Evolutionary conservation across 1,140 invertebrate species (phyloP), one percentile per base, ranked within the genome.

Genomic region (Sweltsa coloradensis): DNA sequence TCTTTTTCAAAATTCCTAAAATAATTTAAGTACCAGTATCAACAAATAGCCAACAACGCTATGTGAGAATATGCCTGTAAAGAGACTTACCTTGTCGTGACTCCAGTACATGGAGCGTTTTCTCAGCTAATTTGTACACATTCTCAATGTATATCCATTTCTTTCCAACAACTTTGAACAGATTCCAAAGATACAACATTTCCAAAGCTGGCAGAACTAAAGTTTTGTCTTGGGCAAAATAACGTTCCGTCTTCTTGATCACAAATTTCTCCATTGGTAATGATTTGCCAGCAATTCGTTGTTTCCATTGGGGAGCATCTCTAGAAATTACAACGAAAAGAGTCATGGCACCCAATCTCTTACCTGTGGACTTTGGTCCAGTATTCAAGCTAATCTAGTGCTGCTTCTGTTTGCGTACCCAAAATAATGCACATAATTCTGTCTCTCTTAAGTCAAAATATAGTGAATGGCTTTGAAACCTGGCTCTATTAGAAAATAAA

Each of bases 211-310:
- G 90, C 41, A 96, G 68, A 4, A 85, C 65, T 27, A 97, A 67
- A 31, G 67, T 67, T 22, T 82, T 74, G 34, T 81, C 78, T 66
- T 92, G 85, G 26, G 74, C 69, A 51, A 78, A 75, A 65, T 83
- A 94, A 41, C 88, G 71, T 46, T 81, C 76, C 16, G 85, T 75
- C 59, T 92, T 91, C 58, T 81, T 85, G 7, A 90, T 75, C 26
- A 85, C 82, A 70, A 96, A 97, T 59, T 97, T 98, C 64, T 98
- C 94, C 75, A 96, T 85, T 13, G 94, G 93, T 52, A 97, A 67
- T 5, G 92, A 96, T 69, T 97, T 96, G 0, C 94, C 94, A 25
- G 92, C 91, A 46, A 97, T 92, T 46, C 85, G 73, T 60, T 94
- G 86, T 57, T 90, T 92, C 61, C 81, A 80, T 36, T 69, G 69